Conservation (phyloP, 2,113 vertebrate genomes). For the Delphinapterus leucas region DNA sequence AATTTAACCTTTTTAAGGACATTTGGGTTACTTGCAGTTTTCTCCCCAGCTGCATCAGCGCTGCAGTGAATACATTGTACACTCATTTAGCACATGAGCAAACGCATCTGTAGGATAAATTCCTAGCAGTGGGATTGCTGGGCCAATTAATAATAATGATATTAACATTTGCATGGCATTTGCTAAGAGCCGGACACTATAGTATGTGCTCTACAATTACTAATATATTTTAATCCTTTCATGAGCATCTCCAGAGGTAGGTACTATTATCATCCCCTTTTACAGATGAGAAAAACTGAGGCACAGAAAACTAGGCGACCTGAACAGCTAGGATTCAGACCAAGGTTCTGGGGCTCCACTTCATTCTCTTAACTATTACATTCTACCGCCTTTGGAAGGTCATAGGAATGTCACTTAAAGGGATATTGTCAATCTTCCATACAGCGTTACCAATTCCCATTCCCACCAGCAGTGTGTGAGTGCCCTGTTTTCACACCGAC, state of each 20-base stretch:
- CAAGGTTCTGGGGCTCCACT: not conserved
- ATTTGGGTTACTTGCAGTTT: not conserved
- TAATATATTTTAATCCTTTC: not conserved
- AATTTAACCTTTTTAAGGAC: not conserved
- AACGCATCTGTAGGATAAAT: conserved; percentile 19
- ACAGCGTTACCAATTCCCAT: not conserved
- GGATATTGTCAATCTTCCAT: not conserved
- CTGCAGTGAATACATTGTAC: not conserved
- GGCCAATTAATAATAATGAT: conserved; percentile 24
- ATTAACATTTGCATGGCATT: conserved; percentile 27
- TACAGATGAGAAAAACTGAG: conserved; percentile 28
- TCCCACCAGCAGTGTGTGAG: not conserved
- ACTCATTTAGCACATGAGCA: not conserved
- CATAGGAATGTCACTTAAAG: conserved; percentile 20
- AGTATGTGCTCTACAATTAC: not conserved
- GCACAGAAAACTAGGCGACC: not conserved
- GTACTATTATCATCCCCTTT: not conserved
- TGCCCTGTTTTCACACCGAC: not conserved
- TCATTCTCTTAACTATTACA: not conserved
- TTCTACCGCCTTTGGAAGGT: conserved; percentile 6
- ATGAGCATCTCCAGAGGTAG: not conserved
- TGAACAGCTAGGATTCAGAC: not conserved
- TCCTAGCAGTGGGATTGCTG: not conserved
- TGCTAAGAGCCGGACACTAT: not conserved
- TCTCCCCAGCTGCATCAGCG: not conserved